Evolutionary conservation across 2,113 vertebrate species (phyloP).

Genomic region (Pipa parva): DNA sequence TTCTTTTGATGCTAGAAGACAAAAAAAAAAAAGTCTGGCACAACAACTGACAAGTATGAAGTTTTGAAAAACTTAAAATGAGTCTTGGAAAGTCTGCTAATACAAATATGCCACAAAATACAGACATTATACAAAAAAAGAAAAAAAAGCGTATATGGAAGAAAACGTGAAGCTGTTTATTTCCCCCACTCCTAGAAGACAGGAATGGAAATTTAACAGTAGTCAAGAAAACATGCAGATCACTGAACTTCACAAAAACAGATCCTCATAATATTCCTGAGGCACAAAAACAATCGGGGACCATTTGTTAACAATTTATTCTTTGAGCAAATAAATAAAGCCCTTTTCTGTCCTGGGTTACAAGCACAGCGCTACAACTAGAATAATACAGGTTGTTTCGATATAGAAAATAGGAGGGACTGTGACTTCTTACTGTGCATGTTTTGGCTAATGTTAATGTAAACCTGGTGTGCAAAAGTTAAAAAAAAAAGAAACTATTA

Average conservation of each 20-base stretch:
- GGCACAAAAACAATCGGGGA: too few species aligned
- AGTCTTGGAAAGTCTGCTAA: constrained; percentile 24
- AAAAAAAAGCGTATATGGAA: neutral
- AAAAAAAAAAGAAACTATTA: too few species aligned
- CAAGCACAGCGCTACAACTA: too few species aligned
- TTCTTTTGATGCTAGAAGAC: constrained; percentile 16
- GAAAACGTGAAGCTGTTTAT: neutral
- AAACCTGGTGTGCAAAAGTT: too few species aligned
- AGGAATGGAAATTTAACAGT: neutral
- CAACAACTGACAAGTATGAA: constrained; percentile 27
- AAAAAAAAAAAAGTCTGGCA: constrained; percentile 34
- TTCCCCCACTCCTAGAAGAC: neutral
- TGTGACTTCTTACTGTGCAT: too few species aligned
- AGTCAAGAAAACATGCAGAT: neutral
- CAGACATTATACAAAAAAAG: constrained; percentile 2
- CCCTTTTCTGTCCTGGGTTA: too few species aligned
- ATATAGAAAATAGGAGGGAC: too few species aligned
- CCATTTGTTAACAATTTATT: too few species aligned
- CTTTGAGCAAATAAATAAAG: too few species aligned
- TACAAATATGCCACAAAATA: constrained; percentile 23
- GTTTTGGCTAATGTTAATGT: too few species aligned
- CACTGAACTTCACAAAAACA: neutral
- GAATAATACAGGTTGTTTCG: too few species aligned
- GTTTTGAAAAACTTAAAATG: constrained; percentile 38
- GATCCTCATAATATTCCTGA: too few species aligned